Base-by-base conservation (phyloP, 1,140 invertebrate genomes). In the Goniozus legneri region DNA sequence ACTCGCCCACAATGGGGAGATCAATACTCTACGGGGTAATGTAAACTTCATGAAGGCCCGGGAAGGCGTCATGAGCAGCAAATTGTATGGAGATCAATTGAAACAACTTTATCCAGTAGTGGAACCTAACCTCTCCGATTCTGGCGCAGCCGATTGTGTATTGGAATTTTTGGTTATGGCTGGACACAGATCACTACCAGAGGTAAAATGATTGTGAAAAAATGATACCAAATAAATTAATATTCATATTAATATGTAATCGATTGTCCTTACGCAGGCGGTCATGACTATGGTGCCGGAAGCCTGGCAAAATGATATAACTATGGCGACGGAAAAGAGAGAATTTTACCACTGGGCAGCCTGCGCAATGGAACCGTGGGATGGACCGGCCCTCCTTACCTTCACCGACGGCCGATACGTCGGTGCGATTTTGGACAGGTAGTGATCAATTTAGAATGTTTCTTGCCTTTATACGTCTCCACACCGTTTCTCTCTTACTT, bases 201-300 rank as follows among this genome's bases (percentile, higher is more conserved):
- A 98, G 78, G 86, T 88, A 71, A 64, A 60, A 49, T 12, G n/a
- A n/a, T n/a, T n/a, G n/a, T n/a, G n/a, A n/a, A n/a, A n/a, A n/a
- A n/a, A n/a, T n/a, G n/a, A n/a, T n/a, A n/a, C n/a, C n/a, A n/a
- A n/a, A n/a, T n/a, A n/a, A n/a, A n/a, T n/a, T n/a, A n/a, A 24
- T 16, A 38, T 6, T 27, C 4, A 27, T 27, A 27, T 45, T 35
- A 27, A 27, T 6, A 27, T 27, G 24, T 27, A 27, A 44, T 32
- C 14, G n/a, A 18, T 44, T 46, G 36, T 58, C 56, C 44, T 56
- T 16, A 39, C 65, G 41, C 56, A 88, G 85, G 95, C 95, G 50
- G 91, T 98, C 15, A 96, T 98, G 91, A 98, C 92, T 0, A 97
- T 99, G 95, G 95, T 99, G 20, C 97, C 97, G 2, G 96, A 99